phyloP scores from a whole-genome alignment of 1,140 invertebrate species.

The Lepeophtheirus salmonis region DNA sequence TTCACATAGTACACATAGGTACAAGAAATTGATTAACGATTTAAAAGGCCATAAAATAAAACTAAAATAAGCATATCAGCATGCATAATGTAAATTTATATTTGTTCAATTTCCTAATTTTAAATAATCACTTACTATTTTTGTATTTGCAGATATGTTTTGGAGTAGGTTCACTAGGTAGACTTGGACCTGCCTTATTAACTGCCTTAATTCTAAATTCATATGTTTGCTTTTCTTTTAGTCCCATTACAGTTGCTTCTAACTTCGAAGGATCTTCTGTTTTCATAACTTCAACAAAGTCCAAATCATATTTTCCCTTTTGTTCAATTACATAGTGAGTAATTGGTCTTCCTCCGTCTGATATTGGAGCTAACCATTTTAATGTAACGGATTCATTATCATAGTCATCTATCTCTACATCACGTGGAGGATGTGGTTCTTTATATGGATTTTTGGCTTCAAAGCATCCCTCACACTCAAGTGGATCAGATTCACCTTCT shows the following conservation, averaged over 20 bases:
- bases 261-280: background rate
- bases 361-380: slow-evolving; percentile 74
- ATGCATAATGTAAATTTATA: background rate
- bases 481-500: slow-evolving; percentile 87
- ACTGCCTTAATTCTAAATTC: slow-evolving; percentile 83
- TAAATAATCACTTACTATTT: slow-evolving; percentile 45
- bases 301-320: slow-evolving; percentile 52
- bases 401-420: slow-evolving; percentile 62
- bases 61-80: background rate
- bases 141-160: slow-evolving; percentile 85
- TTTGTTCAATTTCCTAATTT: no score
- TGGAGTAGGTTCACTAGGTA: slow-evolving; percentile 80
- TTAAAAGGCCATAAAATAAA: background rate
- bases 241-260: slow-evolving; percentile 41
- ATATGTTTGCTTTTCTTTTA: slow-evolving; percentile 82
- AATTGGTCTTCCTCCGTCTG: slow-evolving; percentile 86
- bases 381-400: slow-evolving; percentile 74
- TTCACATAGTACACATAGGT: no score
- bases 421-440: slow-evolving; percentile 4
- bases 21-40: background rate
- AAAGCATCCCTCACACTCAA: slow-evolving; percentile 70
- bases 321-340: slow-evolving; percentile 88
- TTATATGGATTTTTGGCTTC: slow-evolving; percentile 89
- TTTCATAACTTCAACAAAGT: slow-evolving; percentile 12
- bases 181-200: slow-evolving; percentile 87